Evolutionary conservation across 2,797 vertebrate genomes (phyloP).

Genomic region (Phaenicophaeus curvirostris): DNA sequence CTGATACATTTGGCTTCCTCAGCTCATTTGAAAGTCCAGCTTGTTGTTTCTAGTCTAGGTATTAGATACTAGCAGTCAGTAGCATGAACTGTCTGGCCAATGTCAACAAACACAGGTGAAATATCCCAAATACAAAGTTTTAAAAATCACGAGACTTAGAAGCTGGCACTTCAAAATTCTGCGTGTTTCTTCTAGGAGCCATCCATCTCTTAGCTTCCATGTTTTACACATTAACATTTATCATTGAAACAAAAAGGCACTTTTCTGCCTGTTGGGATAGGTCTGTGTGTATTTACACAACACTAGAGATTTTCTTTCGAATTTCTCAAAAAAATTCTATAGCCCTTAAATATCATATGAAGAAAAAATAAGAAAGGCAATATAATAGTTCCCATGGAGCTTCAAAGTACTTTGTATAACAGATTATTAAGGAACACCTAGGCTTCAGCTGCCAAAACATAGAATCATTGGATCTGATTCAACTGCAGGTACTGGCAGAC

Average conservation of each 20-base stretch:
- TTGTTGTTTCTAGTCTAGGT: background rate
- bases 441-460: background rate
- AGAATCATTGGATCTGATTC: background rate
- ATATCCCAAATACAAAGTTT: background rate
- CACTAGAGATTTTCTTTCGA: background rate
- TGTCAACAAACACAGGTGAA: background rate
- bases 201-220: background rate
- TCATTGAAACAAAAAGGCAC: background rate
- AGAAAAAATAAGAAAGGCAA: background rate
- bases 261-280: background rate
- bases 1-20: background rate
- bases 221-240: background rate
- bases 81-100: background rate
- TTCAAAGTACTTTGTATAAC: background rate
- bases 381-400: background rate
- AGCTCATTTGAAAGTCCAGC: background rate
- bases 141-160: background rate
- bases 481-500: background rate
- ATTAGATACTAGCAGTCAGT: background rate
- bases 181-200: background rate
- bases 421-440: background rate
- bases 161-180: background rate
- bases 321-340: background rate
- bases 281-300: background rate
- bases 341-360: background rate